Base-by-base conservation (phyloP, 2,888 invertebrate genomes). In the Drosophila mettleri region DNA sequence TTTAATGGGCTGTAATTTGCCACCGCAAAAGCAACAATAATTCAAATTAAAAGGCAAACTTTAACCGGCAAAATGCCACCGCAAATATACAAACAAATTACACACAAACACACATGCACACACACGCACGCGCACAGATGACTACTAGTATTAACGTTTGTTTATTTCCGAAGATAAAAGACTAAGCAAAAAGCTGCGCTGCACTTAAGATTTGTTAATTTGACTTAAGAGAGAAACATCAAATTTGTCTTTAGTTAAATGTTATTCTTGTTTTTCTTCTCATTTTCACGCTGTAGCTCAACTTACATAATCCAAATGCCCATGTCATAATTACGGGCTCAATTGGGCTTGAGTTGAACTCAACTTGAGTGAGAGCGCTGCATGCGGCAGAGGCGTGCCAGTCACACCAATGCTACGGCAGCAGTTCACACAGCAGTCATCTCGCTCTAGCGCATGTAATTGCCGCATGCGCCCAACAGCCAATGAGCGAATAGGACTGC, bases 1-100 rank as follows among this genome's bases (percentile, higher is more conserved):
- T 87, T 82, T 82, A 82, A 82, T 82, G 64, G 85, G 22, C 85
- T 84, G 60, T 81, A 87, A 82, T 82, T 85, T 87, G 85, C 81
- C 43, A 78, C 48, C 69, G 67, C 86, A 69, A 72, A 68, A 80
- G 70, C 78, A 86, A 70, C 81, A 68, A 81, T 84, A 70, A 66
- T 78, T 78, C 58, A 66, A 80, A 78, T 80, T 78, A 69, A 86
- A 69, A 67, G 69, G 70, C 69, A 68, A 75, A 86, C 76, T 81
- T 69, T 62, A 63, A 65, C 66, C 68, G 71, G 74, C 77, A 46
- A 85, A 69, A 67, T 64, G 65, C 67, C 79, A 72, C 59, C 61
- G 66, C 66, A 79, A 55, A 53, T 43, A 63, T 22, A 64, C 8
- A 18, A 45, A 24, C 12, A 58, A 29, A 18, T 43, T 67, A 54